Evolutionary conservation across 2,888 invertebrate genomes (phyloP), one percentile per base, ranked within the genome.

Genomic region (Belgica antarctica): DNA sequence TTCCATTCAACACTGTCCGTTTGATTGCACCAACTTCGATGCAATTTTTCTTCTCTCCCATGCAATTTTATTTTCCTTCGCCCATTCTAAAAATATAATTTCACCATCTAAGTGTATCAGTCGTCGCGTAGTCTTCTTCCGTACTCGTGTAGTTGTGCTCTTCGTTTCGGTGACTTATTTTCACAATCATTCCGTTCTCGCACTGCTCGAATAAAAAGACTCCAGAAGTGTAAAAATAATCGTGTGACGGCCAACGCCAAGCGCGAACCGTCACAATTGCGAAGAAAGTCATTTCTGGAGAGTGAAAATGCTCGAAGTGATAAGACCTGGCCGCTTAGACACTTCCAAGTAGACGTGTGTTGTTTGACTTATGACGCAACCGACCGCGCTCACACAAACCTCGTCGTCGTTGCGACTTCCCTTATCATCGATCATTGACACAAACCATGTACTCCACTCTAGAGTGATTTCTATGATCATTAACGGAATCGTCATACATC

Each of bases 401-500:
- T 5, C 41, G 41, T 22, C 52, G 17, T 52, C 52, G 52, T 52
- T 66, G 28, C 28, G 25, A 8, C 22, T 47, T 66, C 47, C 27
- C 65, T 66, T 66, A 66, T 66, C 65, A 66, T 66, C 65, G 65
- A 66, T 66, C 65, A 47, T 66, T 66, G 65, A 66, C 65, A 66
- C 24, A n/a, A n/a, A 66, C 46, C 47, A 25, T 15, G 15, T n/a
- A n/a, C 28, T 22, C 24, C 46, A 19, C 19, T n/a, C n/a, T n/a
- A n/a, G n/a, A n/a, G n/a, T n/a, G n/a, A 46, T 46, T 66, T 46
- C 46, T 47, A 66, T 47, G 65, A 66, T 66, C 65, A 66, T 66
- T 66, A 66, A 66, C 46, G 28, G 28, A 52, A 52, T 52, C 52
- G 52, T 52, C 52, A 52, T 52, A 52, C 52, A 22, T 52, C n/a